Percentiles rank a stretch among this genome's conserved stretches.
Evolutionary conservation across 1,140 invertebrate species (phyloP).

Genomic region (Contarinia nasturtii): DNA sequence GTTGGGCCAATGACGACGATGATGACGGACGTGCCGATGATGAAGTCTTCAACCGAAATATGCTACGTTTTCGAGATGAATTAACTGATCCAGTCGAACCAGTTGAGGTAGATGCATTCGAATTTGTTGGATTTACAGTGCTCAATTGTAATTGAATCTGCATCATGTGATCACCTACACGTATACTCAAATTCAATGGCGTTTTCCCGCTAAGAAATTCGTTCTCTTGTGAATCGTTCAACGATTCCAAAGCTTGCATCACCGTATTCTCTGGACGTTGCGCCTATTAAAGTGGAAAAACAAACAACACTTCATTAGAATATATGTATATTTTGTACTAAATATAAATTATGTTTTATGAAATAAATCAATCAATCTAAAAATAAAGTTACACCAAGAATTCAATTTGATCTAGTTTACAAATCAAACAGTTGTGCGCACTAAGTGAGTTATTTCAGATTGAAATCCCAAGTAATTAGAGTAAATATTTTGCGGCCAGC

Average conservation of each 20-base stretch:
- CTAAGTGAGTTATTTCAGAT: too few species aligned
- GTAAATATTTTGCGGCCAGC: too few species aligned
- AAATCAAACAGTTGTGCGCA: too few species aligned
- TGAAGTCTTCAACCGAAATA: slow-evolving; percentile 7
- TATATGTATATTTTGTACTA: too few species aligned
- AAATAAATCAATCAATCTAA: neutral
- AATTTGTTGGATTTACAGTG: slow-evolving; percentile 38
- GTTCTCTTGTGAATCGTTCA: slow-evolving; percentile 86
- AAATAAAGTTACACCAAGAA: neutral
- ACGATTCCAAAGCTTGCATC: slow-evolving; percentile 82
- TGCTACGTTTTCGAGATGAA: slow-evolving; percentile 2
- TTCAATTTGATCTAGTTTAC: too few species aligned
- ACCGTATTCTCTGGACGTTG: slow-evolving; percentile 83
- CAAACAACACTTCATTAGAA: slow-evolving; percentile 5
- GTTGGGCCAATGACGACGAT: neutral
- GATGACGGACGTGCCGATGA: slow-evolving; percentile 14
- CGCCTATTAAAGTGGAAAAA: slow-evolving; percentile 32
- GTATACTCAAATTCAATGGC: slow-evolving; percentile 83
- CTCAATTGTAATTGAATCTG: slow-evolving; percentile 84
- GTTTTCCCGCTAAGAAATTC: slow-evolving; percentile 87
- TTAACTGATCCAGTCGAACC: neutral
- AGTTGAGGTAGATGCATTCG: slow-evolving; percentile 7
- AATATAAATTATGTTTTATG: neutral
- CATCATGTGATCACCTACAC: slow-evolving; percentile 92
- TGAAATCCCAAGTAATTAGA: too few species aligned